Evolutionary conservation across 92 coral and sea anemone species (phyloP).

Genomic region (Parazoanthus darwini): DNA sequence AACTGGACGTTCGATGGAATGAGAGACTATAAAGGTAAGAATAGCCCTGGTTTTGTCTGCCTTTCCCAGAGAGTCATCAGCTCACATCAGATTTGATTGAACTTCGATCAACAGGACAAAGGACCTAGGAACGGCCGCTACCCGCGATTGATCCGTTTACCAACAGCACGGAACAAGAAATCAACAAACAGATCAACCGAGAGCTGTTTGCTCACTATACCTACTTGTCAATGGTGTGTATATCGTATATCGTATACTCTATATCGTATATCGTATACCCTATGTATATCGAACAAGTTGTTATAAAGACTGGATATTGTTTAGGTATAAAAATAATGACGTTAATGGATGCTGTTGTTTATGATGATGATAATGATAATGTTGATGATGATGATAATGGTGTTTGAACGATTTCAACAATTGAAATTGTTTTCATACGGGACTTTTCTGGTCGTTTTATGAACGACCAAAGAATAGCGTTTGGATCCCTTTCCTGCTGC

Average conservation of each 20-base stretch:
- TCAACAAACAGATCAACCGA: constrained; percentile 83
- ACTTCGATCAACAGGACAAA: background rate
- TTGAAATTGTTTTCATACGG: no score
- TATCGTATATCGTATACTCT: no score
- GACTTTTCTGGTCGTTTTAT: no score
- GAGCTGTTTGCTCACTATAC: constrained; percentile 90
- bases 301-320: background rate
- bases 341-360: no score
- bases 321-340: no score
- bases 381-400: no score
- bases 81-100: background rate
- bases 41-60: background rate
- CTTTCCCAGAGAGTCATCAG: no score
- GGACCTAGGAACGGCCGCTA: constrained; percentile 5
- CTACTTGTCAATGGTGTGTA: constrained; percentile 87
- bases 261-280: no score
- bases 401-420: no score
- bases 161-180: constrained; percentile 40
- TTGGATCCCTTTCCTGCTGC: no score
- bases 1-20: background rate
- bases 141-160: constrained; percentile 4
- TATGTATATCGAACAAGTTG: background rate
- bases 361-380: no score
- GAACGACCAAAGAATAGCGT: no score
- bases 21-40: constrained; percentile 4